Base-by-base conservation (phyloP, 2,113 vertebrate species). In the Pardalotus punctatus region DNA sequence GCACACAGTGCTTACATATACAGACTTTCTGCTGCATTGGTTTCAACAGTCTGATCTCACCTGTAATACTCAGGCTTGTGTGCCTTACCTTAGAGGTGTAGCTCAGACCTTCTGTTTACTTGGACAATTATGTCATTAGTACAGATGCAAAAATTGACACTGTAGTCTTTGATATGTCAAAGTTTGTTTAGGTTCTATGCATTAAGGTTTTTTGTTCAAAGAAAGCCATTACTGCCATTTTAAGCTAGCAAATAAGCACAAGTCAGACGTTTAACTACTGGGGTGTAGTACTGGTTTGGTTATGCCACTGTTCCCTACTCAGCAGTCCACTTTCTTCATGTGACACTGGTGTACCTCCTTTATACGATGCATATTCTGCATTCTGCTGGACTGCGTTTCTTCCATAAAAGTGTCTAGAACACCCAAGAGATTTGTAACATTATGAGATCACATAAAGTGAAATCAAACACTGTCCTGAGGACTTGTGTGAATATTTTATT, bases 1-100 rank as follows among this genome's bases (percentile, higher is more conserved):
- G 54, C 70, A 81, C 29, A 25, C 0, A 1, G 18, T 36, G 42
- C 21, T 38, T 29, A 4, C 0, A 71, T 0, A 42, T 0, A 38
- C 10, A 60, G 38, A 51, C 23, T 38, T 47, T 18, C 31, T 76
- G 66, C 54, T 72, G 29, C 93, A 65, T 31, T 48, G 36, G 16
- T 54, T 65, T 62, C 35, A 36, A 6, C 3, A 58, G 13, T 19
- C 69, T 74, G 47, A 69, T 38, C 43, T 33, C 71, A 47, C 3
- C 25, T 60, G 19, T 5, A 57, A 23, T 1, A 57, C 12, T 57
- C 31, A 53, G 6, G 20, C 11, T 17, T 28, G 15, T 19, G 47
- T 35, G 28, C 35, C 66, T 69, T 20, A 57, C 23, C 19, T 70
- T 28, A 27, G 21, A 38, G 43, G 9, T 33, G 13, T 17, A 81